Evolutionary conservation across 1,140 invertebrate genomes (phyloP).

Genomic region (Pseudachorutes palmiensis): DNA sequence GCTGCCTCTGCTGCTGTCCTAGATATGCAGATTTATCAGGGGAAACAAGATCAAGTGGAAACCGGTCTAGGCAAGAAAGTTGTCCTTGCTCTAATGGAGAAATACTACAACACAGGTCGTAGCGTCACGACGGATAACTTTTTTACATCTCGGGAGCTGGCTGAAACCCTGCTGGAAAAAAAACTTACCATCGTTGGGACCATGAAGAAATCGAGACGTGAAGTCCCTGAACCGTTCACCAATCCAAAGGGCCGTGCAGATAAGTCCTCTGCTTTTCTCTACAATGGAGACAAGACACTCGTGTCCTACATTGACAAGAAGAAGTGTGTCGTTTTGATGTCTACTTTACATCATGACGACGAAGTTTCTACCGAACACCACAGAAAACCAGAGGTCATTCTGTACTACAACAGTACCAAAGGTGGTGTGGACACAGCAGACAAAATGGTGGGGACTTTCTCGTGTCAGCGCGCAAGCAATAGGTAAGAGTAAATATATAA

Average conservation of each 20-base stretch:
- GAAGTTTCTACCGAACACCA: not conserved
- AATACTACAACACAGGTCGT: not conserved
- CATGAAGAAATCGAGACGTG: not conserved
- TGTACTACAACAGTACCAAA: slow-evolving; percentile 12
- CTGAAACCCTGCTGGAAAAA: not conserved
- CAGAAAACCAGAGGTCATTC: slow-evolving; percentile 9
- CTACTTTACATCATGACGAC: not conserved
- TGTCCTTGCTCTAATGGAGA: not conserved
- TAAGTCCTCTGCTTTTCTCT: not conserved
- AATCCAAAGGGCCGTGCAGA: not conserved
- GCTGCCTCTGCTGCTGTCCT: not conserved
- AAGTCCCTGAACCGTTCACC: not conserved
- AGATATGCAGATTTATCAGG: slow-evolving; percentile 3
- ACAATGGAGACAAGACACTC: not conserved
- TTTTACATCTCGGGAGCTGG: slow-evolving; percentile 5
- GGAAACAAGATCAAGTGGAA: not conserved
- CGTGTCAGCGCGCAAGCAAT: not conserved
- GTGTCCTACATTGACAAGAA: not conserved
- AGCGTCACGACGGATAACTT: slow-evolving; percentile 10
- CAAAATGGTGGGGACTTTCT: not conserved
- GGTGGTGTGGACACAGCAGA: slow-evolving; percentile 14
- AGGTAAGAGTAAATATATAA: not conserved
- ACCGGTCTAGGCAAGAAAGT: not conserved
- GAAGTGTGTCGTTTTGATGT: not conserved
- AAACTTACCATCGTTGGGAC: not conserved